Percentiles rank a stretch among this genome's conserved stretches.
phyloP scores from a whole-genome alignment of 2,113 vertebrate species.

The Rhabdomys dilectus region DNA sequence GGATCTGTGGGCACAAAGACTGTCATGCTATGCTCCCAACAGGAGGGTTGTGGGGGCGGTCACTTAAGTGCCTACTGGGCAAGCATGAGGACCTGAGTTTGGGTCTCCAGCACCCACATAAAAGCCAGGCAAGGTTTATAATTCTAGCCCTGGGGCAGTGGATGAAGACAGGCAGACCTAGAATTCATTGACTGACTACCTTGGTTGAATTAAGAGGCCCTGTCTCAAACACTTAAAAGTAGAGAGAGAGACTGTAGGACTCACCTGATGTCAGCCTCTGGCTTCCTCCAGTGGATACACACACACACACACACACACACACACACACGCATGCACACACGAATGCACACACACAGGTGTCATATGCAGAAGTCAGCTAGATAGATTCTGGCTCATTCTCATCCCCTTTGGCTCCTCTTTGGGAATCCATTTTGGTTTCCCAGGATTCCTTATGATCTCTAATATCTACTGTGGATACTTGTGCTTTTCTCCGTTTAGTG shows the following conservation, averaged over 20 bases:
- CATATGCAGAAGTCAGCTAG: background rate
- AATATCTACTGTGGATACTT: background rate
- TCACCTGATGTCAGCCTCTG: background rate
- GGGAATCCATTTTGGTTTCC: background rate
- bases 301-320: too few relatives aligned
- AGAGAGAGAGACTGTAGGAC: background rate
- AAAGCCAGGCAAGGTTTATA: background rate
- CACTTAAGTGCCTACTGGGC: background rate
- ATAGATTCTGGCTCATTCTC: background rate
- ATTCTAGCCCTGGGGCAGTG: background rate
- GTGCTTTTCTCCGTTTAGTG: background rate
- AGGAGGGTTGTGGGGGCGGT: background rate
- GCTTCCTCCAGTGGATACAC: background rate
- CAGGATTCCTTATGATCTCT: background rate
- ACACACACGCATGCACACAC: too few relatives aligned
- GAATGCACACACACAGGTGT: background rate
- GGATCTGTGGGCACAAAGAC: background rate
- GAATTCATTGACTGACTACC: background rate
- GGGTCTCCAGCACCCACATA: background rate
- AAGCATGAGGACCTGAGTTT: background rate
- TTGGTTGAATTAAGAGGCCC: background rate
- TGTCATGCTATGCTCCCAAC: background rate
- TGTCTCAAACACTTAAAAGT: background rate
- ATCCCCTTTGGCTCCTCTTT: background rate
- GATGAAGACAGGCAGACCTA: background rate